Base-by-base conservation (phyloP, 2,888 invertebrate genomes). In the Agonopterix subpropinquella region DNA sequence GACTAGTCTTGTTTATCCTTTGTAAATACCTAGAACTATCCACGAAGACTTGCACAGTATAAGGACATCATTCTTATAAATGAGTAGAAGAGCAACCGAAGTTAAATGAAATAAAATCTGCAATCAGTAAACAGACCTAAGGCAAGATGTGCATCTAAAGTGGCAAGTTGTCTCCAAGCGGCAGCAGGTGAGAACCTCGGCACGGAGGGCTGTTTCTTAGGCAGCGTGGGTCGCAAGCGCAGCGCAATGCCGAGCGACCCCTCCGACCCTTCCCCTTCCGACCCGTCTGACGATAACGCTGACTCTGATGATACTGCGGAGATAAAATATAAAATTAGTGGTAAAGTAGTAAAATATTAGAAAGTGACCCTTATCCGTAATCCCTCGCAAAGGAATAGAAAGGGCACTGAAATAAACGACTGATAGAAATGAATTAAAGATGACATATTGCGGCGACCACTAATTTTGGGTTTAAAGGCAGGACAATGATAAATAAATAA, bases 141-240 rank as follows among this genome's bases (percentile, higher is more conserved):
- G 50, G 79, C 73, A 8, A 85, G 72, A 63, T 83, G 89, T 1
- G 91, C 86, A 57, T 93, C 93, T 28, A 92, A 69, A 1, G 89
- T 85, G 5, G 92, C 92, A 4, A 95, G 87, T 45, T 94, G 91
- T 54, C 93, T 90, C 96, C 96, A 96, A 0, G 96, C 96, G 0
- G 94, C 92, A 0, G 93, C 92, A 0, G 96, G 96, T 1, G 95
- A 95, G 80, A 96, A 96, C 50, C 94, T 83, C 0, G 95, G 94
- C 47, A 94, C 92, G 56, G 93, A 92, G 35, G 93, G 88, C 64
- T 93, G 93, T 56, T 95, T 93, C 69, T 94, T 94, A 1, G 96
- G 96, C 55, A 96, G 70, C 0, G 94, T 95, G 0, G 96, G 95
- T 0, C 95, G 90, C 50, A 96, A 79, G 52, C 93, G 91, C 47